Evolutionary conservation across 1,140 invertebrate species (phyloP).

Genomic region (Drosophila punjabiensis): DNA sequence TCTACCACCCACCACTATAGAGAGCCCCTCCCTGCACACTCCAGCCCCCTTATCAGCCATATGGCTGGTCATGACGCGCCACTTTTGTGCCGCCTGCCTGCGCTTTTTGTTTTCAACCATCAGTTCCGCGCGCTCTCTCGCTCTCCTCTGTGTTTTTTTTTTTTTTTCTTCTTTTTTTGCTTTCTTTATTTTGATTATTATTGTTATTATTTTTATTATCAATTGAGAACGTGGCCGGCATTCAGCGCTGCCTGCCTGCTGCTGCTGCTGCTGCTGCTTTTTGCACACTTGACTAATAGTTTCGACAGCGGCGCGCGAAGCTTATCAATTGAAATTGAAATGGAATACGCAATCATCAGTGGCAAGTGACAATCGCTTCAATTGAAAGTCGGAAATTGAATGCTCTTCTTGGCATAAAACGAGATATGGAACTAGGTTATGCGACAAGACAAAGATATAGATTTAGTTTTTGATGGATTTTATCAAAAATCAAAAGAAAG

Average conservation of each 20-base stretch:
- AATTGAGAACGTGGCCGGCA: slow-evolving; percentile 83
- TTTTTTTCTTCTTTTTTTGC: slow-evolving; percentile 19
- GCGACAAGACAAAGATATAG: background rate
- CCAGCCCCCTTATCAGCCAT: slow-evolving; percentile 6
- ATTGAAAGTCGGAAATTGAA: slow-evolving; percentile 23
- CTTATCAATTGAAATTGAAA: slow-evolving; percentile 81
- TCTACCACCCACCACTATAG: background rate
- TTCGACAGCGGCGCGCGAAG: slow-evolving; percentile 59
- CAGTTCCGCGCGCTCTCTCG: slow-evolving; percentile 14
- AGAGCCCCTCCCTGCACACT: background rate
- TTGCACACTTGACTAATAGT: slow-evolving; percentile 80
- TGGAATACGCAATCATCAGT: slow-evolving; percentile 63
- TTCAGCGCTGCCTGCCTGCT: slow-evolving; percentile 49
- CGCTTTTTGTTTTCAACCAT: slow-evolving; percentile 36
- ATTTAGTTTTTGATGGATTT: background rate
- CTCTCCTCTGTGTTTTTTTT: background rate
- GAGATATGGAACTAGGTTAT: background rate
- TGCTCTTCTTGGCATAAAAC: slow-evolving; percentile 29
- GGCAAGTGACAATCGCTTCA: slow-evolving; percentile 23
- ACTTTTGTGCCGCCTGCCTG: slow-evolving; percentile 64
- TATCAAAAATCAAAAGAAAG: background rate
- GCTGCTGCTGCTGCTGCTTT: slow-evolving; percentile 24
- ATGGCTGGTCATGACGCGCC: slow-evolving; percentile 71
- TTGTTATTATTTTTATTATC: slow-evolving; percentile 83
- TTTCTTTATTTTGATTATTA: slow-evolving; percentile 73